These are phyloP conservation scores for Ormyrus thymus DNA, from an alignment of 2,888 invertebrate genomes.

Conservation along the genomic window DNA sequence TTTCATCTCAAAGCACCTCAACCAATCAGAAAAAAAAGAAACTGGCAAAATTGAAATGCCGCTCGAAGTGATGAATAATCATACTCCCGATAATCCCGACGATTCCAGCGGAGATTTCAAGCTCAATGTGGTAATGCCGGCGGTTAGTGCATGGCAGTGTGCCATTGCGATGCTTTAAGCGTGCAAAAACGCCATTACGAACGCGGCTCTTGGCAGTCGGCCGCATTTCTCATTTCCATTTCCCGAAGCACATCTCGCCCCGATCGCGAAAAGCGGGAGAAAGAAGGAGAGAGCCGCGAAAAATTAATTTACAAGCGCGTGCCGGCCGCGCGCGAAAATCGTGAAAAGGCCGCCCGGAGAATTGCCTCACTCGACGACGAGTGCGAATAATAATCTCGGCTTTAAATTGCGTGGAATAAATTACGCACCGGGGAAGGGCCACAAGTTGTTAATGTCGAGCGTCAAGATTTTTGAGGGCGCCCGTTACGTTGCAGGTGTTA, in stretches of 20 bases:
- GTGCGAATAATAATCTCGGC: conserved; percentile 18
- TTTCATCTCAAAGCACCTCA: too few relatives aligned
- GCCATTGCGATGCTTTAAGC: conserved; percentile 51
- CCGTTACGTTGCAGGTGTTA: too few relatives aligned
- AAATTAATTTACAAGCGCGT: conserved; percentile 42
- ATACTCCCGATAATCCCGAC: conserved; percentile 30
- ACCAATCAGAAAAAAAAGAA: too few relatives aligned
- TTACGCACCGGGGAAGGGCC: not conserved
- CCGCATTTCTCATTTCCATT: conserved; percentile 54
- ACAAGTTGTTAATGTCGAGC: too few relatives aligned
- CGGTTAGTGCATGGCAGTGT: conserved; percentile 48
- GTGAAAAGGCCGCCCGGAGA: not conserved
- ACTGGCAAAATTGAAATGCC: not conserved
- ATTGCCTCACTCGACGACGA: not conserved
- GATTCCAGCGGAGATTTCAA: conserved; percentile 41
- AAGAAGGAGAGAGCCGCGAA: not conserved
- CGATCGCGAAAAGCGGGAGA: not conserved
- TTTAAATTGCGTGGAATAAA: conserved; percentile 17
- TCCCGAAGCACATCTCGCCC: conserved; percentile 6
- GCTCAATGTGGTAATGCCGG: conserved; percentile 48
- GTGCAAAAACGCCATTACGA: conserved; percentile 51
- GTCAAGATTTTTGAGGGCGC: too few relatives aligned
- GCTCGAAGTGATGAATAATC: conserved; percentile 37
- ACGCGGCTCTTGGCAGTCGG: conserved; percentile 44
- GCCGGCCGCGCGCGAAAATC: not conserved